These are phyloP conservation scores for Agriotes lineatus DNA, from an alignment of 2,888 invertebrate species.

Conservation along the genomic window DNA sequence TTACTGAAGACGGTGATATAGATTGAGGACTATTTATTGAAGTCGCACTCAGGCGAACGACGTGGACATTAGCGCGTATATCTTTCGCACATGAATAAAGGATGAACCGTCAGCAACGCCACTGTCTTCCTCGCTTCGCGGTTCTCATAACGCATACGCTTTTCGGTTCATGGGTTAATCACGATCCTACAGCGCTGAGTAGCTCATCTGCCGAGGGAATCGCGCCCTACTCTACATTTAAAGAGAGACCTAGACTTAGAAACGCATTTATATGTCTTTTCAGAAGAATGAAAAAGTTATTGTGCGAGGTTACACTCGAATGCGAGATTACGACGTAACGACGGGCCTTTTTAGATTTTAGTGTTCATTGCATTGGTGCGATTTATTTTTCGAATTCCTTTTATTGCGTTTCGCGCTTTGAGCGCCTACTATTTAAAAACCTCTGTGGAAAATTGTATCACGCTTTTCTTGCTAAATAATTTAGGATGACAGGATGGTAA, in stretches of 20 bases:
- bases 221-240: conserved; percentile 13
- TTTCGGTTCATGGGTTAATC: conserved; percentile 21
- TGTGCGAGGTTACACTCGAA: conserved; percentile 1
- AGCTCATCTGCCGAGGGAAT: conserved; percentile 8
- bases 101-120: conserved; percentile 16
- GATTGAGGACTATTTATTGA: conserved; percentile 33
- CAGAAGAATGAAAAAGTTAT: conserved; percentile 7
- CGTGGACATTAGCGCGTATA: conserved; percentile 27
- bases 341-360: not conserved
- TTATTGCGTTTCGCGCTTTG: no score
- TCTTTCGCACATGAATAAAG: conserved; percentile 32
- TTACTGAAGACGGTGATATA: conserved; percentile 26
- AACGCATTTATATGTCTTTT: conserved; percentile 12
- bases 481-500: no score
- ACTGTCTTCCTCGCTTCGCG: conserved; percentile 8
- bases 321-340: not conserved
- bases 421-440: no score
- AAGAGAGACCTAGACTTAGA: conserved; percentile 7
- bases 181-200: not conserved
- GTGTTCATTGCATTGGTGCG: not conserved
- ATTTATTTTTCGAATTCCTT: not conserved
- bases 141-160: conserved; percentile 22
- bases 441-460: no score
- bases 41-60: conserved; percentile 20
- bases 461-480: no score